Conservation (phyloP, 1,140 invertebrate genomes). For the Patella vulgata region DNA sequence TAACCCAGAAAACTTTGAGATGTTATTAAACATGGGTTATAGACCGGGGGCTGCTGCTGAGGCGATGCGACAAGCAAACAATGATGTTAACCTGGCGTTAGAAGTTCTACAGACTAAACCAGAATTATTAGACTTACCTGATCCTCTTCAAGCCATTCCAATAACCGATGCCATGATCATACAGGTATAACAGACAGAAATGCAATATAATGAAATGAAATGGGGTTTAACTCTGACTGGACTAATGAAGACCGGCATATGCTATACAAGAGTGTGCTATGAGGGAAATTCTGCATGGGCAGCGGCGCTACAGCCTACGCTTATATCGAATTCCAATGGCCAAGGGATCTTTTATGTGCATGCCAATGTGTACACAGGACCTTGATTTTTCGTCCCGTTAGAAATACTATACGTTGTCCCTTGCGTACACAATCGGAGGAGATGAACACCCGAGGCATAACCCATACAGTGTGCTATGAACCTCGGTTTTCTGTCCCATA, state of each 20-base stretch:
- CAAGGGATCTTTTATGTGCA: too few species aligned
- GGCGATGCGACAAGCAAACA: slow-evolving; percentile 75
- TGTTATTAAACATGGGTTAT: slow-evolving; percentile 77
- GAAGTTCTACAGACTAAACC: slow-evolving; percentile 68
- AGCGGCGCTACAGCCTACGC: too few species aligned
- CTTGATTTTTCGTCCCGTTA: not conserved
- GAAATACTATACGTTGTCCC: not conserved
- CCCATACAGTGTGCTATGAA: slow-evolving; percentile 6
- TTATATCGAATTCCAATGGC: too few species aligned
- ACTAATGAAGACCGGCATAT: too few species aligned
- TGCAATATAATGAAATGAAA: too few species aligned
- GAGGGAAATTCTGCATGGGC: too few species aligned
- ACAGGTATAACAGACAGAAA: slow-evolving; percentile 34
- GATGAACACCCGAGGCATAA: not conserved
- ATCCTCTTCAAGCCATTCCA: slow-evolving; percentile 28
- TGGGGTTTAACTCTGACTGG: too few species aligned
- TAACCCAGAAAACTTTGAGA: slow-evolving; percentile 70
- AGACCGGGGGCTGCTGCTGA: slow-evolving; percentile 68
- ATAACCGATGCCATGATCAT: slow-evolving; percentile 57
- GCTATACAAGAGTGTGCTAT: too few species aligned
- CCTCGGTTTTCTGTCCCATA: not conserved
- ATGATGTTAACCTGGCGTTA: slow-evolving; percentile 75
- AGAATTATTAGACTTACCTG: slow-evolving; percentile 59
- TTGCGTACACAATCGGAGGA: not conserved
- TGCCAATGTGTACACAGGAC: too few species aligned